These are phyloP conservation scores for Procambarus clarkii DNA, from an alignment of 1,140 invertebrate genomes.

Conservation along the genomic window DNA sequence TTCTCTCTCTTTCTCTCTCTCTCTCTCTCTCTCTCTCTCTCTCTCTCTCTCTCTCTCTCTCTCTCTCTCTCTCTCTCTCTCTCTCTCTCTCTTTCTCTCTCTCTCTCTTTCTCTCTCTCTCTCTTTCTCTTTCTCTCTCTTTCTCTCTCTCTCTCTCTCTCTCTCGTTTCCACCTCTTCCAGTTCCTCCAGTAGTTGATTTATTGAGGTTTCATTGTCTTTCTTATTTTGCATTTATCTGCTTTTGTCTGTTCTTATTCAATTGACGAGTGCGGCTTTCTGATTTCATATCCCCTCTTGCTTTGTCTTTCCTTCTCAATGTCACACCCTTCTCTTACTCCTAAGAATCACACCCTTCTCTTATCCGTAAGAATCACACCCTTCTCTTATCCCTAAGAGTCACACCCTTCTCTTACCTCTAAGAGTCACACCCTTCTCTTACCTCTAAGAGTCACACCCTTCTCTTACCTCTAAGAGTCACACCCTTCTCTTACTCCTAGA, in stretches of 20 bases:
- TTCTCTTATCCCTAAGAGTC: background rate
- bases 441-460: no score
- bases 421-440: no score
- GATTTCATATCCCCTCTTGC: background rate
- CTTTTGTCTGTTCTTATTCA: no score
- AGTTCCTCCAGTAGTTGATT: no score
- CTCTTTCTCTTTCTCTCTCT: background rate
- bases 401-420: no score
- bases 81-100: background rate
- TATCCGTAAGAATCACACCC: background rate
- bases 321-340: background rate
- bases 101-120: background rate
- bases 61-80: slow-evolving; percentile 32
- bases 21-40: background rate
- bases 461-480: no score
- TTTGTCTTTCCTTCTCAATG: no score
- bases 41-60: background rate
- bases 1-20: no score
- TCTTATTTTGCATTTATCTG: background rate
- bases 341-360: background rate
- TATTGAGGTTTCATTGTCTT: no score
- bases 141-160: background rate
- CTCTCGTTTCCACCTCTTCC: background rate
- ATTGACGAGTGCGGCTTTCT: no score
- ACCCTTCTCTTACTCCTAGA: background rate